Evolutionary conservation across 2,113 vertebrate genomes (phyloP), one percentile per base, ranked within the genome.

Genomic region (Mirza zaza): DNA sequence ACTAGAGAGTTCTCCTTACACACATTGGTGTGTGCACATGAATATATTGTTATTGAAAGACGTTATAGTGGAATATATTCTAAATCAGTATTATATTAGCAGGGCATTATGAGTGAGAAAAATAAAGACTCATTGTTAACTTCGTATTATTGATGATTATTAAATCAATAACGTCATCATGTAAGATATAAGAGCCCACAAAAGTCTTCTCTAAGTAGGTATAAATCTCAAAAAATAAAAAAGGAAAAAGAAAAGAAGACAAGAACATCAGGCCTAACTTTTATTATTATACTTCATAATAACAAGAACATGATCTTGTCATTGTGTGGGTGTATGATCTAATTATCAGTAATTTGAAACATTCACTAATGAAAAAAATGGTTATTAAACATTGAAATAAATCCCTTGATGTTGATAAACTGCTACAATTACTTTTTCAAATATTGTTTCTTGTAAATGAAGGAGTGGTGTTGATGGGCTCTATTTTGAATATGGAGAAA

Each of bases 281-380:
- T 71, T 13, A 90, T 3, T 96, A 79, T 79, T 84, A 57, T 61
- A 63, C 5, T 89, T 97, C 45, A 91, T 32, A 75, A 29, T 91
- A 82, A 83, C 34, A 96, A 75, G 57, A 5, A 82, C 75, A 25
- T 77, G 42, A 91, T 68, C 73, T 32, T 95, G 83, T 80, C n/a
- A 87, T n/a, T 63, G 32, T 96, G 91, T 97, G 77, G 82, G 89
- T 75, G 23, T 86, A 11, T 89, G 27, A 96, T 92, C 32, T 61
- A 95, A 65, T 89, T 95, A 93, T 91, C 88, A 93, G 61, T 67
- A 83, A 92, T 91, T 95, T 83, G 75, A 95, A 96, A 75, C 81
- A 92, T 83, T 87, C 23, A 59, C 48, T 88, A 39, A 63, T 89
- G 48, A 36, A 85, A 76, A 76, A 87, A 85, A 63, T 77, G 61